Evolutionary conservation across 1,140 invertebrate species (phyloP).

Genomic region (Tetramorium simillimum): DNA sequence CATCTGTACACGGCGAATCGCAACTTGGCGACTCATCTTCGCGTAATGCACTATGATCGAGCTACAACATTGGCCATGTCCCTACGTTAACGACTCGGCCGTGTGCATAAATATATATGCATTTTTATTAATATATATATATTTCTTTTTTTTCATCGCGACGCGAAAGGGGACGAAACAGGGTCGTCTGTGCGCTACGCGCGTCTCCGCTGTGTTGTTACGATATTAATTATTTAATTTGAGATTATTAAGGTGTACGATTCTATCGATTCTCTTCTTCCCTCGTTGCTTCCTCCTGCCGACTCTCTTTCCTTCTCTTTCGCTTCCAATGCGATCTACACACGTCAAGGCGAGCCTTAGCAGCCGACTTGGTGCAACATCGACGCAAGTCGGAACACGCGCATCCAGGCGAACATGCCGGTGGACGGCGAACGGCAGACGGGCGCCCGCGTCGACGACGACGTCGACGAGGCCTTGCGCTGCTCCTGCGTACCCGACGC

Average conservation of each 20-base stretch:
- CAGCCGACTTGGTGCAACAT: constrained; percentile 82
- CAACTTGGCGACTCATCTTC: constrained; percentile 55
- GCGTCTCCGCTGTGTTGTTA: constrained; percentile 39
- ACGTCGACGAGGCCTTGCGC: constrained; percentile 60
- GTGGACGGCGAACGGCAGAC: constrained; percentile 72
- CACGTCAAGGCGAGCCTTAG: constrained; percentile 66
- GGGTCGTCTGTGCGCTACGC: constrained; percentile 48
- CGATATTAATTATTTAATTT: constrained; percentile 58
- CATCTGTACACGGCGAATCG: constrained; percentile 62
- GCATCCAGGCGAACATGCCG: constrained; percentile 84
- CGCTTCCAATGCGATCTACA: background rate
- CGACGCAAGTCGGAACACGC: constrained; percentile 82
- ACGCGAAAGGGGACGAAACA: constrained; percentile 14
- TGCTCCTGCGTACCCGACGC: constrained; percentile 53
- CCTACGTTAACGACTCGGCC: constrained; percentile 65
- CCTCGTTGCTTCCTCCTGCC: background rate
- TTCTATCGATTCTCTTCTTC: constrained; percentile 16
- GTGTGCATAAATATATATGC: constrained; percentile 48
- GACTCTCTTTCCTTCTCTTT: background rate
- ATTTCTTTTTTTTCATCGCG: constrained; percentile 42
- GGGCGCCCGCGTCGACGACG: constrained; percentile 66
- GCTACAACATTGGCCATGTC: constrained; percentile 63
- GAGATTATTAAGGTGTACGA: constrained; percentile 36
- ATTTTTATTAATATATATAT: constrained; percentile 13
- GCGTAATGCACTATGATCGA: constrained; percentile 72